These are phyloP conservation scores for Homarus gammarus DNA, from an alignment of 2,888 invertebrate species.

Conservation along the genomic window DNA sequence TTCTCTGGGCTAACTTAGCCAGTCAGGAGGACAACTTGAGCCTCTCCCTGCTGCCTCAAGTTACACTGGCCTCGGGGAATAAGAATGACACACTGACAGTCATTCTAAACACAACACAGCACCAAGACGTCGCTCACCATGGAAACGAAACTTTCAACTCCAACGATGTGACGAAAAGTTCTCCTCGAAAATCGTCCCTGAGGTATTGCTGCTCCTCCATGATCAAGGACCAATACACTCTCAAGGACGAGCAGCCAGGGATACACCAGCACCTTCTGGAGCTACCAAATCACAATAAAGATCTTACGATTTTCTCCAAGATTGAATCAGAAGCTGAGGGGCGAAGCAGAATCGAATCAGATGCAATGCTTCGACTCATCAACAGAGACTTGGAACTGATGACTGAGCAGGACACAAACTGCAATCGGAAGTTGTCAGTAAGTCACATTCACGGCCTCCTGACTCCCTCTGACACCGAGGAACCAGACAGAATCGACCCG, in stretches of 20 bases:
- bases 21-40: neutral
- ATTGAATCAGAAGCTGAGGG: too few species aligned
- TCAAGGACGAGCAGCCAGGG: too few species aligned
- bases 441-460: too few species aligned
- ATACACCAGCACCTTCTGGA: neutral
- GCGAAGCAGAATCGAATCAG: too few species aligned
- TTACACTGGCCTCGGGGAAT: neutral
- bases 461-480: too few species aligned
- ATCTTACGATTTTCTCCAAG: too few species aligned
- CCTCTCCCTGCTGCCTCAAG: neutral
- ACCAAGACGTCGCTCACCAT: neutral
- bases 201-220: neutral
- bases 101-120: neutral
- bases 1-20: neutral
- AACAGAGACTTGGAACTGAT: too few species aligned
- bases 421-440: too few species aligned
- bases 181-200: neutral
- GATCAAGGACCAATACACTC: neutral
- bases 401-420: too few species aligned
- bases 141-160: neutral
- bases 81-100: constrained; percentile 2
- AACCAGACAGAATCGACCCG: too few species aligned
- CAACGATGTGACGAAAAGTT: neutral
- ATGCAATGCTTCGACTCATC: too few species aligned
- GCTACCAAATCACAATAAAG: neutral